Evolutionary conservation across 2,888 invertebrate genomes (phyloP).

Genomic region (Hoplodrina ambigua): DNA sequence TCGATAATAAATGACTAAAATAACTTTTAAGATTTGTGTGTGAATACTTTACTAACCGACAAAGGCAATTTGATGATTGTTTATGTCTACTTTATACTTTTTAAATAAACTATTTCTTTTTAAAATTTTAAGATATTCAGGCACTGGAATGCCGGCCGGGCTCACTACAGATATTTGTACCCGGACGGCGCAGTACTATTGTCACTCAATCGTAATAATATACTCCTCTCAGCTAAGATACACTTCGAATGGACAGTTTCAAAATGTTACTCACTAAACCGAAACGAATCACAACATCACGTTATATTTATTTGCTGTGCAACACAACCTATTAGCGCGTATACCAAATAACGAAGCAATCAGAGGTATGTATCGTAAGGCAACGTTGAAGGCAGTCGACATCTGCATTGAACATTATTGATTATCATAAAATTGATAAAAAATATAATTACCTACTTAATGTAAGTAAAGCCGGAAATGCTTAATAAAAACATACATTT

Average conservation of each 20-base stretch:
- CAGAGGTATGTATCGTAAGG: conserved; percentile 76
- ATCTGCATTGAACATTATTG: conserved; percentile 48
- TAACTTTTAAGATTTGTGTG: conserved; percentile 62
- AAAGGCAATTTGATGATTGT: conserved; percentile 71
- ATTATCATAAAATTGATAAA: conserved; percentile 36
- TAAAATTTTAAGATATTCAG: conserved; percentile 67
- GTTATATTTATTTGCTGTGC: conserved; percentile 73
- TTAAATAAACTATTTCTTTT: conserved; percentile 63
- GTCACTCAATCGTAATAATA: conserved; percentile 58
- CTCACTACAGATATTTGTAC: conserved; percentile 42
- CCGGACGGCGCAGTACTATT: conserved; percentile 61
- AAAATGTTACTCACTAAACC: conserved; percentile 57
- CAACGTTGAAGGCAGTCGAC: conserved; percentile 80
- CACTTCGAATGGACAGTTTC: conserved; percentile 51
- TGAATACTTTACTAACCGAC: conserved; percentile 67
- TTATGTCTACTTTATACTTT: conserved; percentile 63
- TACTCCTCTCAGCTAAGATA: conserved; percentile 58
- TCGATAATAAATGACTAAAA: conserved; percentile 68
- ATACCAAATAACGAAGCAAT: conserved; percentile 71
- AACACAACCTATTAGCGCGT: conserved; percentile 77
- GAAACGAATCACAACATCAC: conserved; percentile 75
- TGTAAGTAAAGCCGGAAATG: conserved; percentile 43
- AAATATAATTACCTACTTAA: conserved; percentile 42
- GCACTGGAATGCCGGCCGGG: conserved; percentile 73
- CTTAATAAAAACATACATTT: conserved; percentile 30